A percentile compares a stretch with the other conserved stretches of the same genome.
Conservation (phyloP, 1,140 invertebrate species). For the Drosophila nannoptera region DNA sequence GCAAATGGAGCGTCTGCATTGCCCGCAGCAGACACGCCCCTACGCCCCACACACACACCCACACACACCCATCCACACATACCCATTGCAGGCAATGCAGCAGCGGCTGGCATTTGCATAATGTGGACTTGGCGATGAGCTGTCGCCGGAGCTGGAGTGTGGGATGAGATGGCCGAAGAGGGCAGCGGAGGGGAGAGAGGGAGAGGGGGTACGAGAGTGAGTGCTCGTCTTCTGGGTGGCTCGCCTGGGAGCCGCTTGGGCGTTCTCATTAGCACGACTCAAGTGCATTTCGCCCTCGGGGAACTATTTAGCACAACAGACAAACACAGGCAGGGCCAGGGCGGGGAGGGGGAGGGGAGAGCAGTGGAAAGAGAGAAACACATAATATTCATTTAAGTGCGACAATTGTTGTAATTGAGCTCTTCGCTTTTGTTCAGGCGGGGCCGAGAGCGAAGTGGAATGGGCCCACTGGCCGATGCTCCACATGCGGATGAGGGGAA, state of each 20-base stretch:
- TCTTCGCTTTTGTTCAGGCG: conserved; percentile 1
- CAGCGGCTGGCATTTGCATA: conserved; percentile 62
- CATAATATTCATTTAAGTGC: conserved; percentile 50
- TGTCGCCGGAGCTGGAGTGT: no score
- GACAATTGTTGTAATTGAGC: conserved; percentile 44
- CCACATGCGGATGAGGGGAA: no score
- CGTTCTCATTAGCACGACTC: conserved; percentile 76
- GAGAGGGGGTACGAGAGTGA: no score
- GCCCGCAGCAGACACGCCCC: conserved; percentile 38
- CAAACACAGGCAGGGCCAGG: conserved; percentile 32
- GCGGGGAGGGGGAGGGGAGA: conserved; percentile 1
- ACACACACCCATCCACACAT: no score
- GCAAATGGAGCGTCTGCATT: conserved; percentile 71
- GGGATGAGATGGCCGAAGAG: no score
- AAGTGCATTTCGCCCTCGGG: conserved; percentile 69
- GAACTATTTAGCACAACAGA: conserved; percentile 72
- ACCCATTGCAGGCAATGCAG: conserved; percentile 45
- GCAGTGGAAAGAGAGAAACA: conserved; percentile 24
- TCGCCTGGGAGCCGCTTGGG: conserved; percentile 41
- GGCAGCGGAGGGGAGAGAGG: no score
- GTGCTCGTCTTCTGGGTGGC: no score
- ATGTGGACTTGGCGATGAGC: conserved; percentile 13
- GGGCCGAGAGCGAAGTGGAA: no score
- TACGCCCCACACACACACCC: no score
- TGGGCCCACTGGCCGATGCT: no score